phyloP scores from a whole-genome alignment of 2,797 vertebrate species.

The Megaceryle alcyon region DNA sequence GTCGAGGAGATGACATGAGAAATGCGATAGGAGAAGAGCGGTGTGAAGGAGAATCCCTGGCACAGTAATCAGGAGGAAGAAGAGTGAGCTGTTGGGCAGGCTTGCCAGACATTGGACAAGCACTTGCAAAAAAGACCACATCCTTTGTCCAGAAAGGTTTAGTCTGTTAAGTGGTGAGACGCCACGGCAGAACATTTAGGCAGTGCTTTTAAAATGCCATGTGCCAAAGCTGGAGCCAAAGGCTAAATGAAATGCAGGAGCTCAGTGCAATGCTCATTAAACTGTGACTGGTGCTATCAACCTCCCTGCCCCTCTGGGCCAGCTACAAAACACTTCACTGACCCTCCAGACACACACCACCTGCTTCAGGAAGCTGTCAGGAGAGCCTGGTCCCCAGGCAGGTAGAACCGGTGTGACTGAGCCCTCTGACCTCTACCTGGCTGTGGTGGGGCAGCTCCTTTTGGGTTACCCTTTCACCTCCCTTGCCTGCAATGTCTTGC shows the following conservation, averaged over 20 bases:
- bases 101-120: not conserved
- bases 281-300: not conserved
- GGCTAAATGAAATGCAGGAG: not conserved
- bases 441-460: not conserved
- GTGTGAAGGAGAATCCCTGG: not conserved
- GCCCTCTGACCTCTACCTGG: not conserved
- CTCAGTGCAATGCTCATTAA: not conserved
- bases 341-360: accelerated
- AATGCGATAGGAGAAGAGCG: not conserved
- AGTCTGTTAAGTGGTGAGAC: not conserved
- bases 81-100: not conserved
- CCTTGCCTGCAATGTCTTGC: not conserved
- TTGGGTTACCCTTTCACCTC: accelerated
- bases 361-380: not conserved
- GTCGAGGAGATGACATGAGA: not conserved
- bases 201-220: not conserved
- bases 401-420: not conserved
- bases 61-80: not conserved
- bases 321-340: not conserved
- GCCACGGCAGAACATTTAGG: not conserved
- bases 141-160: not conserved
- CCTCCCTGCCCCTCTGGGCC: not conserved
- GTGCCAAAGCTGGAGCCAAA: not conserved
- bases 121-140: not conserved
- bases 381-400: not conserved